These are phyloP conservation scores for Gnatocerus cornutus DNA, from an alignment of 2,888 invertebrate genomes.

Conservation along the genomic window DNA sequence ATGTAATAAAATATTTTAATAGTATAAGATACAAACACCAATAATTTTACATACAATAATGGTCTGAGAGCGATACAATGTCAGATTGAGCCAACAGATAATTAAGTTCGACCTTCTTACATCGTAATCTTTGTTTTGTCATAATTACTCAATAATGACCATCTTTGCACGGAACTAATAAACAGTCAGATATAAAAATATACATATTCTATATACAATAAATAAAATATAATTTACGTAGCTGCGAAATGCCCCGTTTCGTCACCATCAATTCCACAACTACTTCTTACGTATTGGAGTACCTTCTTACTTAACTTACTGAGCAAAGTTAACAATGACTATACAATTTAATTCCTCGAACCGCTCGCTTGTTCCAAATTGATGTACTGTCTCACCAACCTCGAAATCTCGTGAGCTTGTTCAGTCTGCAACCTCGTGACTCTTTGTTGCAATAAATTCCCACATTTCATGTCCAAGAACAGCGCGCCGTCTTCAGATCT, in stretches of 20 bases:
- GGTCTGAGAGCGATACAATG: slow-evolving; percentile 45
- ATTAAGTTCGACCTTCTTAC: slow-evolving; percentile 37
- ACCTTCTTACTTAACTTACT: slow-evolving; percentile 28
- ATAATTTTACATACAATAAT: slow-evolving; percentile 55
- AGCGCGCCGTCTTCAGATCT: slow-evolving; percentile 93
- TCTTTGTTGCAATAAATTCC: slow-evolving; percentile 95
- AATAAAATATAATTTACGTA: slow-evolving; percentile 30
- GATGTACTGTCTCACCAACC: slow-evolving; percentile 97
- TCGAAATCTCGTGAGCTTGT: slow-evolving; percentile 97
- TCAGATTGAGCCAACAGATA: slow-evolving; percentile 31
- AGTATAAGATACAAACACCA: slow-evolving; percentile 55
- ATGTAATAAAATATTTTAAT: slow-evolving; percentile 49
- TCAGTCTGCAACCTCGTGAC: slow-evolving; percentile 97
- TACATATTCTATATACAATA: slow-evolving; percentile 31
- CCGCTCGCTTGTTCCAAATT: slow-evolving; percentile 83
- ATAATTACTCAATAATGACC: slow-evolving; percentile 29
- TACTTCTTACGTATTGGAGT: slow-evolving; percentile 36
- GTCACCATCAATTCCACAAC: slow-evolving; percentile 24
- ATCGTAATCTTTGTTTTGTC: slow-evolving; percentile 23
- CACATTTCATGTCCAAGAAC: slow-evolving; percentile 97
- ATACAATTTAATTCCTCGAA: slow-evolving; percentile 55
- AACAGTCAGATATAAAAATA: slow-evolving; percentile 29
- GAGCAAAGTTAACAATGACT: slow-evolving; percentile 40
- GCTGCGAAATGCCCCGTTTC: slow-evolving; percentile 17
- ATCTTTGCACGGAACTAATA: slow-evolving; percentile 18